phyloP scores from a whole-genome alignment of 2,888 invertebrate genomes.

The Agonopterix heracliana region DNA sequence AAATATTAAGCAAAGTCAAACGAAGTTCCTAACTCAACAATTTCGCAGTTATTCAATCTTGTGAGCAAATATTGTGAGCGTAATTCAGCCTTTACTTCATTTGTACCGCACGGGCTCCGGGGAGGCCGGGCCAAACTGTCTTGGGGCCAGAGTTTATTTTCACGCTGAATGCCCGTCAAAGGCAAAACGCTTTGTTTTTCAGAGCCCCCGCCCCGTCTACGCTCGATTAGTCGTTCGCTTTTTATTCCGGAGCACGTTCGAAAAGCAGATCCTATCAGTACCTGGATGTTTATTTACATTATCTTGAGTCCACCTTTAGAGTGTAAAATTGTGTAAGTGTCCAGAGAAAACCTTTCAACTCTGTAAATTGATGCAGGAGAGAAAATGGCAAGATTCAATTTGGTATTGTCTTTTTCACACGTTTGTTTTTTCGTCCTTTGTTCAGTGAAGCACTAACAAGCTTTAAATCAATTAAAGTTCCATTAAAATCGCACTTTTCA shows the following conservation, averaged over 20 bases:
- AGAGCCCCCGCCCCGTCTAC: slow-evolving; percentile 29
- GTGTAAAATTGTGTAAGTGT: background rate
- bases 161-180: slow-evolving; percentile 37
- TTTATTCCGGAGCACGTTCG: slow-evolving; percentile 42
- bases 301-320: background rate
- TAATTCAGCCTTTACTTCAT: slow-evolving; percentile 38
- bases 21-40: slow-evolving; percentile 6
- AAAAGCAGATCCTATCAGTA: slow-evolving; percentile 36
- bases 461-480: too few relatives aligned
- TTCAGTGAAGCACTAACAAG: too few relatives aligned
- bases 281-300: slow-evolving; percentile 13
- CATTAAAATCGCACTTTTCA: too few relatives aligned
- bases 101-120: slow-evolving; percentile 28
- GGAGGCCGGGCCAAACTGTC: slow-evolving; percentile 34
- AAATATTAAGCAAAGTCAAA: too few relatives aligned
- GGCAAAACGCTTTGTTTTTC: slow-evolving; percentile 51
- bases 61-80: slow-evolving; percentile 36
- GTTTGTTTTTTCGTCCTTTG: too few relatives aligned
- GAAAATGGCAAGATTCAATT: too few relatives aligned
- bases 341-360: too few relatives aligned
- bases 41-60: slow-evolving; percentile 31
- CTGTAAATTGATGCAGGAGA: too few relatives aligned
- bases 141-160: slow-evolving; percentile 51
- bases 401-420: too few relatives aligned
- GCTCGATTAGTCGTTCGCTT: slow-evolving; percentile 49